A percentile compares a stretch with the other conserved stretches of the same genome.
Conservation (phyloP, 2,797 vertebrate species). For the Amblyopsis hoosieri region DNA sequence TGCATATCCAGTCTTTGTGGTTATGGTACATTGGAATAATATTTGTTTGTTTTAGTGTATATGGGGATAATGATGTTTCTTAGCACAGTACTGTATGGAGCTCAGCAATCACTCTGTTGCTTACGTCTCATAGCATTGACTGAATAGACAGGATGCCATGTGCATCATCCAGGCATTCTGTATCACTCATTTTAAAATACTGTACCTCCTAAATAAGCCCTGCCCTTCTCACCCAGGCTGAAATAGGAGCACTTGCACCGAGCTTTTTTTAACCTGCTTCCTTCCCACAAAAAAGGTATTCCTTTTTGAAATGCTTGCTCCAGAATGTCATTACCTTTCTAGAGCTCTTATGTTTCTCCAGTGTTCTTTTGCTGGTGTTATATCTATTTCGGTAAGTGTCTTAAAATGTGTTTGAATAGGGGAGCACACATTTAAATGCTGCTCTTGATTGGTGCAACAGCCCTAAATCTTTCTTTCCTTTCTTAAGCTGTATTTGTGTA, state of each 20-base stretch:
- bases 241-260: constrained; percentile 64
- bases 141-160: constrained; percentile 74
- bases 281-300: too few relatives aligned
- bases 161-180: constrained; percentile 67
- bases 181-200: constrained; percentile 73
- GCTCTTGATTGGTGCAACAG: constrained; percentile 6
- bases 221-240: constrained; percentile 66
- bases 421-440: background rate
- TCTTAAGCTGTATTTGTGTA: constrained; percentile 5
- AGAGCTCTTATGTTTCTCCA: too few relatives aligned
- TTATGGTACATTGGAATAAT: constrained; percentile 30
- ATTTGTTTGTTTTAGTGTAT: constrained; percentile 38
- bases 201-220: constrained; percentile 78
- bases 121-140: constrained; percentile 47
- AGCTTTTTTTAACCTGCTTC: constrained; percentile 62
- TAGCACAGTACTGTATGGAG: constrained; percentile 49
- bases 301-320: constrained; percentile 15
- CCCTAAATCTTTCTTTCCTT: background rate
- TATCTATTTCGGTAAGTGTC: constrained; percentile 1
- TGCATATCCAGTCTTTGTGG: background rate
- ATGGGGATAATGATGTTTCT: constrained; percentile 50
- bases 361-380: too few relatives aligned
- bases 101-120: constrained; percentile 60
- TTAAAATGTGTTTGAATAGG: background rate
- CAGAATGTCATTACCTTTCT: constrained; percentile 48